Evolutionary conservation across 2,113 vertebrate genomes (phyloP).

Genomic region (Recurvirostra avosetta): DNA sequence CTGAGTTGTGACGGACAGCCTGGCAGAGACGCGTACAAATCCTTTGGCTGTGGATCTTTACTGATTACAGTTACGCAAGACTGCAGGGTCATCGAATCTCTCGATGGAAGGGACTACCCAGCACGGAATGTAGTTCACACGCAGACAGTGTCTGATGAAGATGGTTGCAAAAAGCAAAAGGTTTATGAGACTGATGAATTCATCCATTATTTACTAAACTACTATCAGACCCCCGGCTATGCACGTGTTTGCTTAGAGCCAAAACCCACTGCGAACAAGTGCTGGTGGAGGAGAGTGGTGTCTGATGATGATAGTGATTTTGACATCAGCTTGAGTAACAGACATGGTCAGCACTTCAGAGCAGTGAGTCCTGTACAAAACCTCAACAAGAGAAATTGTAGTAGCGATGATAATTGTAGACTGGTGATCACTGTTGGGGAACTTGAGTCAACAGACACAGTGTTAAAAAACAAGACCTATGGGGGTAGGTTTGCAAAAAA

Average conservation of each 20-base stretch:
- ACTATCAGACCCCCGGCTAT: constrained; percentile 70
- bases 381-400: background rate
- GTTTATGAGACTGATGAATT: constrained; percentile 81
- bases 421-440: constrained; percentile 8
- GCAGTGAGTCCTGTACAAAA: constrained; percentile 31
- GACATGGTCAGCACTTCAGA: background rate
- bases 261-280: background rate
- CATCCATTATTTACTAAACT: constrained; percentile 78
- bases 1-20: background rate
- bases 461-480: background rate
- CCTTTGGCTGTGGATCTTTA: constrained; percentile 8
- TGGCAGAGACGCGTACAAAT: background rate
- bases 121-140: background rate
- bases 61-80: constrained; percentile 38
- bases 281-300: constrained; percentile 73
- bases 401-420: background rate
- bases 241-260: constrained; percentile 62
- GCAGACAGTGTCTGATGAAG: background rate
- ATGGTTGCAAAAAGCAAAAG: constrained; percentile 60
- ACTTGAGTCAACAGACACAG: background rate
- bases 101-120: background rate
- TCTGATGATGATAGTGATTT: constrained; percentile 45
- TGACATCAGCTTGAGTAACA: constrained; percentile 58
- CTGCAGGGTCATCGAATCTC: background rate
- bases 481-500: background rate